phyloP scores from a whole-genome alignment of 2,888 invertebrate species.

The Phlogophora meticulosa region DNA sequence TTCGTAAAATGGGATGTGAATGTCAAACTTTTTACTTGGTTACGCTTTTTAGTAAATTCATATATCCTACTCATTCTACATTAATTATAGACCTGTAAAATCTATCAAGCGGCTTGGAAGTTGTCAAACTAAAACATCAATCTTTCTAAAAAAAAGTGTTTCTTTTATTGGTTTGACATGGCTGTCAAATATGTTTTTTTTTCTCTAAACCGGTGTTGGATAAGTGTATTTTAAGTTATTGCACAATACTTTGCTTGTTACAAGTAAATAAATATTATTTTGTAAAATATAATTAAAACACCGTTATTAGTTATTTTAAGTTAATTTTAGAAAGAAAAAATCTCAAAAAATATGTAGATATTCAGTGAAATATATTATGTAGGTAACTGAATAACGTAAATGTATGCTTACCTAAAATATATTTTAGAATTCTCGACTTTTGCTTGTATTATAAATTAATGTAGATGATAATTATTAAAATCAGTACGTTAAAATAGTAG shows the following conservation, averaged over 20 bases:
- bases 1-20: neutral
- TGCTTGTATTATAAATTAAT: slow-evolving; percentile 22
- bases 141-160: too few species aligned
- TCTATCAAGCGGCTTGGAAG: neutral
- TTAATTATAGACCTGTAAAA: neutral
- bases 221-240: slow-evolving; percentile 53
- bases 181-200: neutral
- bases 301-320: slow-evolving; percentile 49
- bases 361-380: slow-evolving; percentile 3
- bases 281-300: slow-evolving; percentile 26
- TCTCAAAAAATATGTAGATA: neutral
- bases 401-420: slow-evolving; percentile 2
- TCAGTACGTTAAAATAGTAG: neutral
- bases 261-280: slow-evolving; percentile 23
- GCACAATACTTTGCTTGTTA: slow-evolving; percentile 61
- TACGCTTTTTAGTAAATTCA: neutral
- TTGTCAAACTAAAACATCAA: neutral
- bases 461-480: neutral
- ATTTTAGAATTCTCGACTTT: neutral
- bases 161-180: neutral
- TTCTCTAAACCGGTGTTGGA: slow-evolving; percentile 30
- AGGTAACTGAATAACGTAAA: slow-evolving; percentile 16
- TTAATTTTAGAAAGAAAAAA: slow-evolving; percentile 24
- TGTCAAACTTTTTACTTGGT: too few species aligned
- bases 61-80: neutral